phyloP scores from a whole-genome alignment of 1,140 invertebrate species.

The Oppia nitens region DNA sequence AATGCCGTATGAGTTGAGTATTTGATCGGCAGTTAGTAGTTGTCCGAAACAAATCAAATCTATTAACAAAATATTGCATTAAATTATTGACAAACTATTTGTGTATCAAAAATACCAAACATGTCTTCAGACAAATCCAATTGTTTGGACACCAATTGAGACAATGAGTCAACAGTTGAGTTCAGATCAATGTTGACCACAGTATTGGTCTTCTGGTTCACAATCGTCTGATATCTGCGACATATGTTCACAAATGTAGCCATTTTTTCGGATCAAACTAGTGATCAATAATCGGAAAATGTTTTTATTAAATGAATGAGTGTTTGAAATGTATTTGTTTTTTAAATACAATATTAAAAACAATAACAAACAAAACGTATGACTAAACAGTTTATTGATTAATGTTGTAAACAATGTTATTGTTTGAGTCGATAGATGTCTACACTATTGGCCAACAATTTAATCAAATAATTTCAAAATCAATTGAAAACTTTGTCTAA shows the following conservation, averaged over 20 bases:
- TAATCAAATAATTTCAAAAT: too few relatives aligned
- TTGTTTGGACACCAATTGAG: neutral
- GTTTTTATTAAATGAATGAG: too few relatives aligned
- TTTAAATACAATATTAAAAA: too few relatives aligned
- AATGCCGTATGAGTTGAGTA: constrained; percentile 12
- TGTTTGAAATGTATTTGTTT: too few relatives aligned
- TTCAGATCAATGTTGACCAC: neutral
- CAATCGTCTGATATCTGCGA: neutral
- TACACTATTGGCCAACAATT: too few relatives aligned
- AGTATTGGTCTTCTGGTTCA: neutral
- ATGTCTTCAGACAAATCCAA: neutral
- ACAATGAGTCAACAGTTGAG: neutral
- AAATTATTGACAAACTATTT: neutral
- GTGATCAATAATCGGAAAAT: too few relatives aligned
- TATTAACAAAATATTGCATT: neutral
- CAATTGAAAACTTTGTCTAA: too few relatives aligned
- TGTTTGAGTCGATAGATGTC: too few relatives aligned
- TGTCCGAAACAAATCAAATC: constrained; percentile 16
- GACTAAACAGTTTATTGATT: too few relatives aligned
- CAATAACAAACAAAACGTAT: too few relatives aligned
- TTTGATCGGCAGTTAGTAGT: neutral
- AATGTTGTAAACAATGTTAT: too few relatives aligned
- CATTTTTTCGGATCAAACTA: too few relatives aligned
- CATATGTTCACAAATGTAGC: neutral
- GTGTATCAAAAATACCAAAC: neutral